These are phyloP conservation scores for Terebella lapidaria DNA, from an alignment of 2,888 invertebrate genomes.

Conservation along the genomic window DNA sequence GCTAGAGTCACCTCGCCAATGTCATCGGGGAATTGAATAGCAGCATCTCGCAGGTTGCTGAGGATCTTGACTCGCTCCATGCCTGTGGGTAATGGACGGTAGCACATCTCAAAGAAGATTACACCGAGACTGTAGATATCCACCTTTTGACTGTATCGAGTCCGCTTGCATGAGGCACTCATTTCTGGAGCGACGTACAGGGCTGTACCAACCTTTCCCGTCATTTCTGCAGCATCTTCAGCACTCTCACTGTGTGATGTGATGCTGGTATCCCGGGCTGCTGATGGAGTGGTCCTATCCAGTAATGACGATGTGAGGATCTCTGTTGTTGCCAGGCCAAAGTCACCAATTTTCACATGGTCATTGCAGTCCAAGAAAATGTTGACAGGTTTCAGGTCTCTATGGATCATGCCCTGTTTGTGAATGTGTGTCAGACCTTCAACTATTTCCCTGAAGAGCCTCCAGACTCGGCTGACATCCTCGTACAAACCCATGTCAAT, in stretches of 20 bases:
- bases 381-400: conserved; percentile 66
- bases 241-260: conserved; percentile 3
- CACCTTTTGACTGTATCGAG: conserved; percentile 62
- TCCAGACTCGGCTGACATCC: conserved; percentile 79
- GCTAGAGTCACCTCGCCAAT: conserved; percentile 48
- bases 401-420: conserved; percentile 62
- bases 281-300: no score
- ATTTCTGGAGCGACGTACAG: conserved; percentile 94
- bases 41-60: conserved; percentile 62
- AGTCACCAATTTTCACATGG: conserved; percentile 56
- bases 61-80: conserved; percentile 85
- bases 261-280: no score
- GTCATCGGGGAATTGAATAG: conserved; percentile 63
- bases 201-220: conserved; percentile 87
- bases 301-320: no score
- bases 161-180: conserved; percentile 61
- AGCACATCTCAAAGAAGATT: conserved; percentile 86
- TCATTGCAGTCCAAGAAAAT: conserved; percentile 87
- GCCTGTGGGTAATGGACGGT: conserved; percentile 73
- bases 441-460: conserved; percentile 88
- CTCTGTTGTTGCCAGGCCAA: conserved; percentile 28
- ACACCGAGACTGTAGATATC: conserved; percentile 84
- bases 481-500: conserved; percentile 81
- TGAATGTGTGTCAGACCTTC: conserved; percentile 89
- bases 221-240: conserved; percentile 42